Base-by-base conservation (phyloP, 2,797 vertebrate species). In the Leontocebus nigricollis region DNA sequence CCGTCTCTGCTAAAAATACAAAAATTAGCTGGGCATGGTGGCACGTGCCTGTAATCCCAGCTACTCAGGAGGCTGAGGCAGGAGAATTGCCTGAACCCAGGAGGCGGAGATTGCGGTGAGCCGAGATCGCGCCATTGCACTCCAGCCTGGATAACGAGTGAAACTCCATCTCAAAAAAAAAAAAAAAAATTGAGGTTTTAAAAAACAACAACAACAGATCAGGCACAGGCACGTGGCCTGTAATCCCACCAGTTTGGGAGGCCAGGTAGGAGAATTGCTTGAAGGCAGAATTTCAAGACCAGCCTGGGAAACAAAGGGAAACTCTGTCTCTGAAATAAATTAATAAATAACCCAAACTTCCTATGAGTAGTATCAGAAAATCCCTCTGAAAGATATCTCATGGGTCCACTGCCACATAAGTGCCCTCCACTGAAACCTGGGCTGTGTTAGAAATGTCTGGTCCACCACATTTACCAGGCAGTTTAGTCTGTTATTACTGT, bases 401-500 rank as follows among this genome's bases (percentile, higher is more conserved):
- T 20, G n/a, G 81, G 41, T 81, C 95, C 85, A 90, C 92, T 76
- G 87, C 27, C 79, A 97, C 72, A 64, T 41, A 48, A 83, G 88
- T n/a, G 72, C 57, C 52, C 55, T 92, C 85, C 83, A 88, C 90
- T 48, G 59, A 95, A 44, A 89, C 76, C 48, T 1, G 10, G 59
- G 36, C 36, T 67, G 2, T 55, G 39, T 88, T 95, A n/a, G 64
- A 94, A 83, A 4, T 1, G 67, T 73, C 0, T 20, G 19, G 26
- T 77, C 46, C 80, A 94, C 33, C 67, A 7, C 57, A 30, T 85
- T 89, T 96, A 44, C 90, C 96, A 88, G 77, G 96, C 88, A 85
- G 15, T 22, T 46, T 50, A 48, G 93, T 87, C 86, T 50, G n/a
- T 94, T 97, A 92, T 97, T 92, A 85, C 89, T 95, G 87, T 95